Evolutionary conservation across 1,140 invertebrate species (phyloP).

Genomic region (Paralvinella palmiformis): DNA sequence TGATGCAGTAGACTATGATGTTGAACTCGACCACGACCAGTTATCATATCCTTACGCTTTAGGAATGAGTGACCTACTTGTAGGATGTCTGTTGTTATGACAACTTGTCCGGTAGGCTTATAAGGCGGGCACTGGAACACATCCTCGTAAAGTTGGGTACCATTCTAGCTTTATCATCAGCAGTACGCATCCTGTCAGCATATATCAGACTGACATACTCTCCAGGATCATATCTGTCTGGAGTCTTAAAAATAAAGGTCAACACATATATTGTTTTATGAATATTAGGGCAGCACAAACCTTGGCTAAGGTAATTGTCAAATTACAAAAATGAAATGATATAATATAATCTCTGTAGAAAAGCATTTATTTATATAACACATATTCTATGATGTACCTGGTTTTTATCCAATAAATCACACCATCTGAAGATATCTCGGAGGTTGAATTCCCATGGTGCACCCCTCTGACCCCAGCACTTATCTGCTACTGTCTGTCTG

Average conservation of each 20-base stretch:
- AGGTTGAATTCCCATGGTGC: conserved; percentile 94
- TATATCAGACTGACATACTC: conserved; percentile 72
- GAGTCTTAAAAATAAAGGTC: conserved; percentile 23
- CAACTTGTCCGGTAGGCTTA: conserved; percentile 23
- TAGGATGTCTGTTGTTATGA: conserved; percentile 27
- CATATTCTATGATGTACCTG: conserved; percentile 11
- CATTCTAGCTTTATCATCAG: conserved; percentile 60
- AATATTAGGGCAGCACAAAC: too few species aligned
- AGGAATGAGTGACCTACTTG: conserved; percentile 49
- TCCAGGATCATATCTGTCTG: conserved; percentile 53
- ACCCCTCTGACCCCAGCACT: conserved; percentile 65
- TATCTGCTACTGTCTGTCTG: background rate
- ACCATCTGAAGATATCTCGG: conserved; percentile 90
- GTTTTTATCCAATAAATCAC: conserved; percentile 58
- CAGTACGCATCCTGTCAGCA: conserved; percentile 70
- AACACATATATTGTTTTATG: too few species aligned
- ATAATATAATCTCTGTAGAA: background rate
- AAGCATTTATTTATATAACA: background rate
- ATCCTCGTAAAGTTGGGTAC: background rate
- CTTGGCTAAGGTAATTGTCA: too few species aligned
- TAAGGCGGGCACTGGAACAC: background rate
- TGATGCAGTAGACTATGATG: conserved; percentile 35
- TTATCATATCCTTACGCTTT: conserved; percentile 18
- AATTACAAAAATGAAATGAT: too few species aligned
- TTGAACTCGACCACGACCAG: background rate